phyloP scores from a whole-genome alignment of 1,140 invertebrate species.

The Propsilocerus akamusi region DNA sequence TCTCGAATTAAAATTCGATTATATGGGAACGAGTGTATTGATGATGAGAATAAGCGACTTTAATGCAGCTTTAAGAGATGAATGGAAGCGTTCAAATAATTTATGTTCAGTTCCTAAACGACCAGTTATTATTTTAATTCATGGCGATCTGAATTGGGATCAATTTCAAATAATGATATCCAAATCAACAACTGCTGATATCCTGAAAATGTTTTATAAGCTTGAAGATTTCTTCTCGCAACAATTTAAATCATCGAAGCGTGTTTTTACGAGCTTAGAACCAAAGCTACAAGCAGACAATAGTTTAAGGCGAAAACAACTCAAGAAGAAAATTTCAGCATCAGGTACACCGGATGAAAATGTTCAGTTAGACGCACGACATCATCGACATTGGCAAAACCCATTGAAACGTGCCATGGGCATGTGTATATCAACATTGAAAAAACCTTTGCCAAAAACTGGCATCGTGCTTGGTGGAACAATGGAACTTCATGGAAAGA shows the following conservation, averaged over 20 bases:
- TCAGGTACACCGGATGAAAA: constrained; percentile 6
- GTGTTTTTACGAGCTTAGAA: constrained; percentile 67
- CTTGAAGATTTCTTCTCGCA: constrained; percentile 93
- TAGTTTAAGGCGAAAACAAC: not conserved
- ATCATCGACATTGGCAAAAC: constrained; percentile 86
- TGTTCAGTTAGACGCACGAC: constrained; percentile 38
- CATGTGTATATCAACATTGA: constrained; percentile 52
- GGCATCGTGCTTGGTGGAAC: constrained; percentile 83
- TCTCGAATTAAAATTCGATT: constrained; percentile 77
- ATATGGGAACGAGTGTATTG: constrained; percentile 88
- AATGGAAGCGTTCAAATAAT: constrained; percentile 45
- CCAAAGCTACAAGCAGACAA: constrained; percentile 20
- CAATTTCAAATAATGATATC: constrained; percentile 87
- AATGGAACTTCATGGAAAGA: constrained; percentile 76
- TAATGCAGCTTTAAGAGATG: constrained; percentile 58
- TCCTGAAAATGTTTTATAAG: constrained; percentile 91
- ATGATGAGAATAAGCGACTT: constrained; percentile 77
- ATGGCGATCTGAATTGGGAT: constrained; percentile 85
- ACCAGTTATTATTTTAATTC: constrained; percentile 79
- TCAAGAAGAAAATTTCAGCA: not conserved
- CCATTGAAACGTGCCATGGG: constrained; percentile 39
- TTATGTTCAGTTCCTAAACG: constrained; percentile 18
- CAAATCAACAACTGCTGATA: constrained; percentile 87
- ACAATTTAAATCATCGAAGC: constrained; percentile 83
- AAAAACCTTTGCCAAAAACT: constrained; percentile 39